Evolutionary conservation across 2,888 invertebrate species (phyloP), one percentile per base, ranked within the genome.

Genomic region (Andrena chrysosceles): DNA sequence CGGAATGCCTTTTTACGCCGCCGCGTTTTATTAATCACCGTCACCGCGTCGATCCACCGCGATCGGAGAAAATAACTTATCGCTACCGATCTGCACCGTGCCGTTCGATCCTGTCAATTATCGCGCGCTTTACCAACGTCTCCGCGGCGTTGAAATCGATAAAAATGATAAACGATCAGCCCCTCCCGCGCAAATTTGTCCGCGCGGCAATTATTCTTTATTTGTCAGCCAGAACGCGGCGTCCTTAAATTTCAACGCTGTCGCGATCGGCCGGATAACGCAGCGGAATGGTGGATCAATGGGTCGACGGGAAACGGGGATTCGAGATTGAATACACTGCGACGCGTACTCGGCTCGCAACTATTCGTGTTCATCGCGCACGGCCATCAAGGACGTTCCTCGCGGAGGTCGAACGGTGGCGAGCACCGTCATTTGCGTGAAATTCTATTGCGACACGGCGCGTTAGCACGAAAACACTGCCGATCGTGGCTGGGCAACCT

Each of bases 11-110:
- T 68, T 80, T 70, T 68, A 66, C 33, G 59, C 7, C 23, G 26
- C 63, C 26, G 26, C 59, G 76, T 62, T 74, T 85, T 81, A 87
- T 81, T 81, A 83, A 87, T 49, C 66, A 62, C 26, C 68, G 54
- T 48, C 52, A 23, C 23, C 13, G 64, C 26, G 52, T 63, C 60
- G 60, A 72, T 52, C 67, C 68, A 10, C 52, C 56, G 20, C 13
- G 64, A 69, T 31, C 29, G 56, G 78, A 77, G 82, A 85, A 85
- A 85, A 66, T 69, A 73, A 49, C 60, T 73, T 70, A 74, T 80
- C 33, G 52, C 31, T 26, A 13, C 1, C 26, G 42, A 31, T 62
- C 31, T 0, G 8, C 60, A 62, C 54, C 52, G 73, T n/a, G 62
- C 20, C 77, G 31, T 13, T 8, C n/a, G 20, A 62, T 33, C 66